These are phyloP conservation scores for Lagenorhynchus albirostris DNA, from an alignment of 2,113 vertebrate species.

Conservation along the genomic window DNA sequence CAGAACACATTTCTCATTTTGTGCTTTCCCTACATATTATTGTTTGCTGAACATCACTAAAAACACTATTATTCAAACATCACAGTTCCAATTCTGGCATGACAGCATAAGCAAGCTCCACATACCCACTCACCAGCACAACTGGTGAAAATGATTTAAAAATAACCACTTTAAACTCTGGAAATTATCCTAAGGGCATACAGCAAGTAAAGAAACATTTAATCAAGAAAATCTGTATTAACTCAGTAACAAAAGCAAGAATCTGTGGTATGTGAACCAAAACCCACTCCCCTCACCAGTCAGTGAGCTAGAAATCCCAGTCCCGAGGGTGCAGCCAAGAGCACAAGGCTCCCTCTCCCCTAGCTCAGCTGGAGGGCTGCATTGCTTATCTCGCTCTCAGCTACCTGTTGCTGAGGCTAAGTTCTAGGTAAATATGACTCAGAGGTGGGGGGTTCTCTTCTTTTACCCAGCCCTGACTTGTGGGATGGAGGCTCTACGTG, in stretches of 20 bases:
- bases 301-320: neutral
- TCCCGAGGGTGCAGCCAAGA: neutral
- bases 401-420: neutral
- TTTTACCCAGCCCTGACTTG: neutral
- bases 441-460: neutral
- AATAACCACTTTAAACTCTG: neutral
- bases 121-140: neutral
- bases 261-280: neutral
- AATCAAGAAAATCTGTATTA: neutral
- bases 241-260: neutral
- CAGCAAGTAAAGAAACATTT: neutral
- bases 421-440: neutral
- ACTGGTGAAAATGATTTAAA: neutral
- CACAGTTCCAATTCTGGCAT: neutral
- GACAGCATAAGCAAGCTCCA: neutral
- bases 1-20: neutral
- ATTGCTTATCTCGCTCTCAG: neutral
- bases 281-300: neutral
- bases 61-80: constrained; percentile 1
- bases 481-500: neutral
- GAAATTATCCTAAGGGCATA: neutral
- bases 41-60: constrained; percentile 19
- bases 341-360: neutral
- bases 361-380: neutral
- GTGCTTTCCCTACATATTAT: neutral